Conservation (phyloP, 2,797 vertebrate genomes). For the Benthosema pterotum region DNA sequence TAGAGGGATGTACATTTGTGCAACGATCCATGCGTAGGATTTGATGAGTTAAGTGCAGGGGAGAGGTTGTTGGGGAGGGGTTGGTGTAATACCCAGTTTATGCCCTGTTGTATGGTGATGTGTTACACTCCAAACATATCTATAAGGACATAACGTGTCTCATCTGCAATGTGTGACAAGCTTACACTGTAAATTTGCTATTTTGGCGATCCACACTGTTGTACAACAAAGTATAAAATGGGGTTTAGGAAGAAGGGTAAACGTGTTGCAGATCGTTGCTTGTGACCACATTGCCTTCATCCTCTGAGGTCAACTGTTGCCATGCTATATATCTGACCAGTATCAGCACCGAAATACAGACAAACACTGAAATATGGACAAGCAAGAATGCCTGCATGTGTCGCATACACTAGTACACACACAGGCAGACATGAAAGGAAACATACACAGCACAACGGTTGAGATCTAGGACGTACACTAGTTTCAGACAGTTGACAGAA, state of each 20-base stretch:
- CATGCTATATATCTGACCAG: constrained; percentile 25
- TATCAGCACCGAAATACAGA: constrained; percentile 23
- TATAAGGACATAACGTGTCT: too few relatives aligned
- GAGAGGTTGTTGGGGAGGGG: too few relatives aligned
- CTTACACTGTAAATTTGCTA: too few relatives aligned
- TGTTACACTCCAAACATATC: too few relatives aligned
- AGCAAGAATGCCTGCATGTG: neutral
- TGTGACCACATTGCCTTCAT: constrained; percentile 55
- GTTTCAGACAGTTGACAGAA: constrained; percentile 31
- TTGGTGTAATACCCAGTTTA: too few relatives aligned
- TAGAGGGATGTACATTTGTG: neutral
- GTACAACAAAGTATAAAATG: neutral
- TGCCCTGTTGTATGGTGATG: too few relatives aligned
- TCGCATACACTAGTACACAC: constrained; percentile 9
- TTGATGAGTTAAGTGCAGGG: too few relatives aligned
- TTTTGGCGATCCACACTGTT: too few relatives aligned
- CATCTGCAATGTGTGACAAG: too few relatives aligned
- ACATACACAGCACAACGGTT: constrained; percentile 12
- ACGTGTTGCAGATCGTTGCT: constrained; percentile 29
- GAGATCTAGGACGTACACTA: constrained; percentile 19
- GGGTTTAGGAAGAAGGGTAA: neutral
- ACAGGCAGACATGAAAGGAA: constrained; percentile 1
- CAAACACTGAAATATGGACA: constrained; percentile 12
- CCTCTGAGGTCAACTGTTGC: constrained; percentile 27
- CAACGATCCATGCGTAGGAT: neutral